phyloP scores from a whole-genome alignment of 2,113 vertebrate species.

The Synchiropus splendidus region DNA sequence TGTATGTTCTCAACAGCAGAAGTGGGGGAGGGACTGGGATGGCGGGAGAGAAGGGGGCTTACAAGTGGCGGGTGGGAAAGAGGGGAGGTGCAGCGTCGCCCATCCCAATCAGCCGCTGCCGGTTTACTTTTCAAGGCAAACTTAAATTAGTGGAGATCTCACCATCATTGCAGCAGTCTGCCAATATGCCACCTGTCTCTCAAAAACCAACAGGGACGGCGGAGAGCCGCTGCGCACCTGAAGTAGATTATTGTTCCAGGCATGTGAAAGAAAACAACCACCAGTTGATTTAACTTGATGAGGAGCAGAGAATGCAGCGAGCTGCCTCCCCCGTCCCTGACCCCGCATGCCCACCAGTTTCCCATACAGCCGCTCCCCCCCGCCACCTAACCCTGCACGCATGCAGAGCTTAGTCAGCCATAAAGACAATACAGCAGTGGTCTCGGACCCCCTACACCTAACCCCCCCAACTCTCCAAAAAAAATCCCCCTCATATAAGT shows the following conservation, averaged over 20 bases:
- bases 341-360: conserved; percentile 35
- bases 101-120: conserved; percentile 40
- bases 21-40: conserved; percentile 24
- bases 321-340: conserved; percentile 25
- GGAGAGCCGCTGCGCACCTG: conserved; percentile 13
- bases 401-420: conserved; percentile 49
- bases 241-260: conserved; percentile 10
- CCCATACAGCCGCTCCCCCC: conserved; percentile 21
- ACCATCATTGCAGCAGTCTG: conserved; percentile 2
- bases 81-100: conserved; percentile 20
- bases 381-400: conserved; percentile 25
- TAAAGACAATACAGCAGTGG: conserved; percentile 48
- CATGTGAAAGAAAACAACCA: conserved; percentile 7
- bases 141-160: conserved; percentile 11
- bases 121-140: conserved; percentile 23
- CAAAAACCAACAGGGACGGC: neutral
- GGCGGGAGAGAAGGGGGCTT: conserved; percentile 29
- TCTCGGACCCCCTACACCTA: conserved; percentile 1
- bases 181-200: conserved; percentile 35
- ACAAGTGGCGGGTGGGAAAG: conserved; percentile 23
- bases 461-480: neutral
- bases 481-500: conserved; percentile 26
- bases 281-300: conserved; percentile 1
- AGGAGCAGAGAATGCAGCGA: conserved; percentile 10
- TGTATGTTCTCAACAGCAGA: conserved; percentile 27